A percentile compares a stretch with the other conserved stretches of the same genome.
Conservation (phyloP, 2,113 vertebrate species). For the Saccopteryx leptura region DNA sequence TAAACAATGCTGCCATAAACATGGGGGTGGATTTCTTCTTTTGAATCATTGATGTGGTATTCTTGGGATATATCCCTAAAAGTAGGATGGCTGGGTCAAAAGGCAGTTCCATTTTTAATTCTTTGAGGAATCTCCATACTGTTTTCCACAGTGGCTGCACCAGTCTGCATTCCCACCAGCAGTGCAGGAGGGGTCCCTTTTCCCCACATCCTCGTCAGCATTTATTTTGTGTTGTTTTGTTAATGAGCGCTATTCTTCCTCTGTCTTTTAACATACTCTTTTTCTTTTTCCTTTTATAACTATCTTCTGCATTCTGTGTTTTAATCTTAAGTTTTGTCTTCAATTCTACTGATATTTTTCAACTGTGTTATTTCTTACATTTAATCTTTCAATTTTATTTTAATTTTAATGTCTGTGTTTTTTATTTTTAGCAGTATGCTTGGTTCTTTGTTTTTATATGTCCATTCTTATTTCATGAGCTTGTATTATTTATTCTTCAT, state of each 20-base stretch:
- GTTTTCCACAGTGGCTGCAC: too few species aligned
- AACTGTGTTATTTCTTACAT: not conserved
- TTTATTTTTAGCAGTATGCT: not conserved
- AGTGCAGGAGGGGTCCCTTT: too few species aligned
- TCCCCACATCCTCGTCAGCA: too few species aligned
- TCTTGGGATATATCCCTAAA: too few species aligned
- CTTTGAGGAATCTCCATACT: too few species aligned
- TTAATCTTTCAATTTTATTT: not conserved
- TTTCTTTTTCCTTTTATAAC: slow-evolving; percentile 3
- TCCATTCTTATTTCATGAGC: not conserved
- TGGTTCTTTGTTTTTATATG: not conserved
- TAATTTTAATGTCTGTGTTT: not conserved
- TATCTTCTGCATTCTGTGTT: not conserved
- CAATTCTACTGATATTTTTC: not conserved
- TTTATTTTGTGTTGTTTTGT: too few species aligned
- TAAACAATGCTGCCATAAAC: too few species aligned
- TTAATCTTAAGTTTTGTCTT: not conserved
- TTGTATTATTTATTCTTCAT: not conserved
- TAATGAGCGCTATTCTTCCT: not conserved
- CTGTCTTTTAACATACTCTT: not conserved
- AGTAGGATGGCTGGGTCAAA: too few species aligned
- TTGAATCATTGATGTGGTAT: too few species aligned
- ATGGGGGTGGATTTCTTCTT: too few species aligned
- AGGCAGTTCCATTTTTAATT: too few species aligned
- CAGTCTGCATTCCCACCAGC: too few species aligned